phyloP scores from a whole-genome alignment of 2,113 vertebrate genomes.

The Pantherophis guttatus region DNA sequence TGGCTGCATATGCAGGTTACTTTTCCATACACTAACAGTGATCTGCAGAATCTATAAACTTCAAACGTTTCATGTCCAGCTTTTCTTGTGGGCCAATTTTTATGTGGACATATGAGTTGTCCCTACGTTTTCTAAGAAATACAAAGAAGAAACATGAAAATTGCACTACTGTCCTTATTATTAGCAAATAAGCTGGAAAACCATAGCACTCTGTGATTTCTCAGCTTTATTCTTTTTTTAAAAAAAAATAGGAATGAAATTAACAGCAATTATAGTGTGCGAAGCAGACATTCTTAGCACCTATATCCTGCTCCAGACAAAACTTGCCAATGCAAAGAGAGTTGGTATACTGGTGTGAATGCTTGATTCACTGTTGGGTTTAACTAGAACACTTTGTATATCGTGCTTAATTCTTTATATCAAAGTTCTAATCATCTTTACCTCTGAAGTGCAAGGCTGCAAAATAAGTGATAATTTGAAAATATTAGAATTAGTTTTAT shows the following conservation, averaged over 20 bases:
- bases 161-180: not conserved
- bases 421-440: not conserved
- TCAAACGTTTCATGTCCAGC: not conserved
- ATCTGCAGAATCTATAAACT: not conserved
- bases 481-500: not conserved
- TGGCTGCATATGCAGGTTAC: not conserved
- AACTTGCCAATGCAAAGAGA: constrained; percentile 3
- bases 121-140: not conserved
- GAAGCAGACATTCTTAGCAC: constrained; percentile 6
- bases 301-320: constrained; percentile 1
- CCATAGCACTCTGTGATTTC: not conserved
- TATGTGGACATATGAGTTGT: not conserved
- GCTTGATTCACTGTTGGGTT: not conserved
- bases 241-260: not conserved
- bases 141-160: not conserved
- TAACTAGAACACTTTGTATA: not conserved
- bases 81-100: not conserved
- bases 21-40: not conserved
- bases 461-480: not conserved
- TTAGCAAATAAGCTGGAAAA: not conserved
- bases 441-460: not conserved
- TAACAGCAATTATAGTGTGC: constrained; percentile 19
- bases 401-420: not conserved
- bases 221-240: not conserved
- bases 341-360: not conserved